Conservation (phyloP, 2,797 vertebrate species). For the Cirrhinus mrigala region DNA sequence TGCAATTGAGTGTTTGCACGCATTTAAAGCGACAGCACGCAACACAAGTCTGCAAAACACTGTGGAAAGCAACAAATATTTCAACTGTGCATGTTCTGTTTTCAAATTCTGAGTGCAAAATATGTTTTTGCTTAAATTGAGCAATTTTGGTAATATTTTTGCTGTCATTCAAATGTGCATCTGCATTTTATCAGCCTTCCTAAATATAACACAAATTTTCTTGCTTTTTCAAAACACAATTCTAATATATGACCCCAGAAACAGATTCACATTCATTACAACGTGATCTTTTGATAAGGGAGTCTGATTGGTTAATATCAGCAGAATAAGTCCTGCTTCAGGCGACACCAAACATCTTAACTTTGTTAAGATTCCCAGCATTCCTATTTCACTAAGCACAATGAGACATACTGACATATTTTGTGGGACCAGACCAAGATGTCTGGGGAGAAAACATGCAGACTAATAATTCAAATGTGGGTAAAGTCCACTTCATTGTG, state of each 20-base stretch:
- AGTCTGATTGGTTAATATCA: background rate
- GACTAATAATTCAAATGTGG: background rate
- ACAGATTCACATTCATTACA: background rate
- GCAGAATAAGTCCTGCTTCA: background rate
- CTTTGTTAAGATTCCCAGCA: conserved; percentile 50
- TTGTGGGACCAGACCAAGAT: background rate
- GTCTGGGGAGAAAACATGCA: background rate
- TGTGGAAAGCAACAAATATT: background rate
- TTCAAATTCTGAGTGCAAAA: too few relatives aligned
- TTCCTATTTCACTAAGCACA: conserved; percentile 25
- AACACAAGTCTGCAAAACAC: background rate
- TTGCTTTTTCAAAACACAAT: background rate
- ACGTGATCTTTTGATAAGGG: background rate
- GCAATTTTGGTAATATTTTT: background rate
- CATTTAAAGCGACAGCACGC: background rate
- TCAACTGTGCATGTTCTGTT: background rate
- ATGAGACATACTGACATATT: conserved; percentile 2
- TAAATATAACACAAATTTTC: background rate
- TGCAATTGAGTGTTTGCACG: background rate
- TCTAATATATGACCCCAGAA: too few relatives aligned
- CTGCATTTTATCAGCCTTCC: background rate
- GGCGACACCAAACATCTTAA: background rate
- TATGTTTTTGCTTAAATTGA: background rate
- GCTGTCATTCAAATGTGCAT: background rate
- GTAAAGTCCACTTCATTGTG: background rate